A percentile compares a stretch with the other conserved stretches of the same genome.
These are phyloP conservation scores for Diceros bicornis DNA, from an alignment of 2,797 vertebrate genomes.

Conservation along the genomic window DNA sequence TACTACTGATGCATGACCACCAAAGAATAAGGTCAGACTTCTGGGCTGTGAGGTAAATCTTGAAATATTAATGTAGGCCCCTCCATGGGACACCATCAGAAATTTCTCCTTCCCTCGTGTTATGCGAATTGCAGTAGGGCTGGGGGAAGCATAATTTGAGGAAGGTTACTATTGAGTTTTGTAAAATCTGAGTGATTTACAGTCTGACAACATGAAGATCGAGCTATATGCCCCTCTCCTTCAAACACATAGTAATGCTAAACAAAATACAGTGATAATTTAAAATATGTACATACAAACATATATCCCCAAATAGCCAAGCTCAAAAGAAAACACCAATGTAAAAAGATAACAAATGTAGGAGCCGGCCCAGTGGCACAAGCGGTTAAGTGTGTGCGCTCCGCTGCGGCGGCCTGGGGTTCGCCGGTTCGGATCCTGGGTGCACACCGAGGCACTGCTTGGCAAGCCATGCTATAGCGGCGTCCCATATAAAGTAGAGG, in stretches of 20 bases:
- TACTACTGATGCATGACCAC: not conserved
- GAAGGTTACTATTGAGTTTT: not conserved
- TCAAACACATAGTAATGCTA: constrained; percentile 57
- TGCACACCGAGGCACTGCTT: too few species aligned
- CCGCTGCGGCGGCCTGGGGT: too few species aligned
- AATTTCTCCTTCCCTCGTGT: not conserved
- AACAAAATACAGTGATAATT: not conserved
- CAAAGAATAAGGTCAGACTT: not conserved
- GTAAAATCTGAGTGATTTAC: constrained; percentile 56
- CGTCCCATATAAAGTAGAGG: too few species aligned
- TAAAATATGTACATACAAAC: not conserved
- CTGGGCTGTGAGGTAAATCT: not conserved
- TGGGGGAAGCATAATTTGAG: not conserved
- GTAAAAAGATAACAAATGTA: not conserved
- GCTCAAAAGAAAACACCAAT: constrained; percentile 19
- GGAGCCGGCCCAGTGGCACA: too few species aligned
- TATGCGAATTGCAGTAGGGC: not conserved
- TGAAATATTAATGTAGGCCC: not conserved
- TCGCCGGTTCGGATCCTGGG: too few species aligned
- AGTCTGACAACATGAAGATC: not conserved
- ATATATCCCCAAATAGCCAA: not conserved
- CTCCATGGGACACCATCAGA: not conserved
- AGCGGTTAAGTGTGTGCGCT: too few species aligned
- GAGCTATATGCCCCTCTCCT: not conserved
- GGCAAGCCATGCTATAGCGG: too few species aligned